Percentiles rank a stretch among this genome's conserved stretches.
These are phyloP conservation scores for Oreochromis mossambicus DNA, from an alignment of 2,797 vertebrate genomes.

Conservation along the genomic window DNA sequence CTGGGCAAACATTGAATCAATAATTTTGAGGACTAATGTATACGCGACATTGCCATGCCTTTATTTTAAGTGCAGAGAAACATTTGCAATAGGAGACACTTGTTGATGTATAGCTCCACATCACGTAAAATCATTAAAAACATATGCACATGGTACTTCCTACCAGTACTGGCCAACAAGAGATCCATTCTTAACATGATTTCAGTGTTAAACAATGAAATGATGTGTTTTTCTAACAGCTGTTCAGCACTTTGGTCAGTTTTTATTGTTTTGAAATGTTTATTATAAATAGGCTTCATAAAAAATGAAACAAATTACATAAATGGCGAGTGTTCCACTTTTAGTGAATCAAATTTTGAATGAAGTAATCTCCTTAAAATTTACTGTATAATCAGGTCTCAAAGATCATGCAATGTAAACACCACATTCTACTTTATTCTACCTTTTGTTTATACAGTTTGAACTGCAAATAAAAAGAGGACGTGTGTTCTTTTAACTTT, in stretches of 20 bases:
- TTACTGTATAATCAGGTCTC: not conserved
- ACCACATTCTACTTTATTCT: rapidly evolving
- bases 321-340: not conserved
- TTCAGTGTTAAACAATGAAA: not conserved
- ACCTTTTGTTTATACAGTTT: not conserved
- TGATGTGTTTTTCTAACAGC: not conserved
- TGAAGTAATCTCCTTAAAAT: not conserved
- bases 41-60: not conserved
- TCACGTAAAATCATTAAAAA: not conserved
- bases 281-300: not conserved
- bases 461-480: not conserved
- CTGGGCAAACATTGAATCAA: not conserved
- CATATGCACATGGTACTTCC: not conserved
- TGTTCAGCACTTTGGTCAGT: not conserved
- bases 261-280: not conserved
- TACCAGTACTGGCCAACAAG: not conserved
- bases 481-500: not conserved
- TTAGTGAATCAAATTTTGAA: not conserved
- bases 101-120: not conserved
- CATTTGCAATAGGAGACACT: not conserved
- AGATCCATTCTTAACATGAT: not conserved
- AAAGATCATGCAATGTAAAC: not conserved
- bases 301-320: not conserved
- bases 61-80: not conserved
- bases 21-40: rapidly evolving